Percentiles rank a stretch among this genome's conserved stretches.
Evolutionary conservation across 1,140 invertebrate species (phyloP).

Genomic region (Fopius arisanus): DNA sequence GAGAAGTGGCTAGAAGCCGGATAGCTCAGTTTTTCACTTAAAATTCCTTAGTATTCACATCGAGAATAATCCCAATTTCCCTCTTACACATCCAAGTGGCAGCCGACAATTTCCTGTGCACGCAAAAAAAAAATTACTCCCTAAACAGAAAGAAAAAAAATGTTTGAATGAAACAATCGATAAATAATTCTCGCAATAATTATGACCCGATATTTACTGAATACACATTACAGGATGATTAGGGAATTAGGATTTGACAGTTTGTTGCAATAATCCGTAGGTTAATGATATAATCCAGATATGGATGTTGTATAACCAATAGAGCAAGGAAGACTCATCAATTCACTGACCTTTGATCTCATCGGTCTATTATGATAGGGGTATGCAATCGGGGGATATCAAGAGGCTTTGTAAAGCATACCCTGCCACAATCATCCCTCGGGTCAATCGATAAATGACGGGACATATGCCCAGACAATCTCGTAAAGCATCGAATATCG

Average conservation of each 20-base stretch:
- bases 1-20: too few species aligned
- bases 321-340: not conserved
- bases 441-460: conserved; percentile 11
- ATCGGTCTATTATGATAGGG: not conserved
- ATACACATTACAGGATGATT: too few species aligned
- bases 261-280: not conserved
- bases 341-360: conserved; percentile 5
- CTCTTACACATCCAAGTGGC: too few species aligned
- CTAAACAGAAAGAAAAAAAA: too few species aligned
- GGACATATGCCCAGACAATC: not conserved
- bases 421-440: not conserved
- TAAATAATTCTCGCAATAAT: too few species aligned
- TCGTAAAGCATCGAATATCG: conserved; percentile 9
- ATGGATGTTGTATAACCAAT: not conserved
- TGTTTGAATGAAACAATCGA: too few species aligned
- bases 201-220: too few species aligned
- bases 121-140: too few species aligned
- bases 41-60: too few species aligned
- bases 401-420: conserved; percentile 1
- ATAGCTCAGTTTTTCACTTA: too few species aligned
- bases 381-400: not conserved
- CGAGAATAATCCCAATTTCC: too few species aligned
- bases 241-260: not conserved
- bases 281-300: not conserved
- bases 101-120: too few species aligned